A percentile compares a stretch with the other conserved stretches of the same genome.
phyloP scores from a whole-genome alignment of 2,888 invertebrate genomes.

The Emmelina monodactyla region DNA sequence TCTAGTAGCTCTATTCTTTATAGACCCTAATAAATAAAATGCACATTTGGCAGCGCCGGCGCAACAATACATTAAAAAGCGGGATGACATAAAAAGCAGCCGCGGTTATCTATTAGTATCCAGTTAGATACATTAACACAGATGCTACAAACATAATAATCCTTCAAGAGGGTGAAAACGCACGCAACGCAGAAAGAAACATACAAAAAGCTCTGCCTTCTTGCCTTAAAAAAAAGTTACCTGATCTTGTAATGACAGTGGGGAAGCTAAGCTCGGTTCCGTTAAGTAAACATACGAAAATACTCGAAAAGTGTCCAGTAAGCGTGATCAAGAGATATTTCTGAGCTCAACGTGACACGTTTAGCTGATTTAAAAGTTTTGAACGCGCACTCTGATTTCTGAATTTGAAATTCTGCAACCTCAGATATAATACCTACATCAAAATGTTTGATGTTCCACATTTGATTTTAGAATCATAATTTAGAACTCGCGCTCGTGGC shows the following conservation, averaged over 20 bases:
- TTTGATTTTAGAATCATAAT: too few species aligned
- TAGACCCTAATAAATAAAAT: slow-evolving; percentile 51
- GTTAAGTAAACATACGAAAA: slow-evolving; percentile 37
- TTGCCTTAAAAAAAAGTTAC: slow-evolving; percentile 19
- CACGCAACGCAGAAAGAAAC: too few species aligned
- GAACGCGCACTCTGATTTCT: too few species aligned
- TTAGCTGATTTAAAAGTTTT: too few species aligned
- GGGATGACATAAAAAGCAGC: slow-evolving; percentile 57
- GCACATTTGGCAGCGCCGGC: slow-evolving; percentile 53
- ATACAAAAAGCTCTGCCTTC: slow-evolving; percentile 13
- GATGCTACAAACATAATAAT: slow-evolving; percentile 61
- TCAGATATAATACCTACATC: too few species aligned
- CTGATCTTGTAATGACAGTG: slow-evolving; percentile 15
- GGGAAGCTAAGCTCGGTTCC: slow-evolving; percentile 33
- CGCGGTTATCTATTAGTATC: slow-evolving; percentile 65
- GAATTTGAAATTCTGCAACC: too few species aligned
- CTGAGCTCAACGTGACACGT: too few species aligned
- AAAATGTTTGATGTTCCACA: too few species aligned
- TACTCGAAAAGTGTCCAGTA: slow-evolving; percentile 16
- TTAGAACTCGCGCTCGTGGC: too few species aligned
- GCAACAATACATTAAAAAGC: slow-evolving; percentile 52
- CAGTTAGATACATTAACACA: slow-evolving; percentile 58
- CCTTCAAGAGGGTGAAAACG: slow-evolving; percentile 22
- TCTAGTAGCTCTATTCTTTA: slow-evolving; percentile 3
- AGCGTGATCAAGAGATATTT: slow-evolving; percentile 9